Percentiles rank a stretch among this genome's conserved stretches.
These are phyloP conservation scores for Gila robusta DNA, from an alignment of 2,797 vertebrate genomes.

Conservation along the genomic window DNA sequence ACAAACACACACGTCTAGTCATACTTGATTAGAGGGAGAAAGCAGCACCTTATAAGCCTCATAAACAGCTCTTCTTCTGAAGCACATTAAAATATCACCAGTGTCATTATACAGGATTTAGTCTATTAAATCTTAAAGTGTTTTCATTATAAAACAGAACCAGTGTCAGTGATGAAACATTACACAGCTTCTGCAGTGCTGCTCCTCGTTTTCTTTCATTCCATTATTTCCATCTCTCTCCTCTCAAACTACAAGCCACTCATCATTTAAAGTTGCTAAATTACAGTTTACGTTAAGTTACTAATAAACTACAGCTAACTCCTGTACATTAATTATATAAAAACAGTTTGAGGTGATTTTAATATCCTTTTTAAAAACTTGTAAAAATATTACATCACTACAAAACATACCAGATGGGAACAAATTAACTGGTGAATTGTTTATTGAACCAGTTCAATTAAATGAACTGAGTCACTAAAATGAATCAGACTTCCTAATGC, in stretches of 20 bases:
- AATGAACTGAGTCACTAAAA: background rate
- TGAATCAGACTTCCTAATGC: background rate
- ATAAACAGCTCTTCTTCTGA: background rate
- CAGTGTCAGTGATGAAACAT: background rate
- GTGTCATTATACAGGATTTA: background rate
- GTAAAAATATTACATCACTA: too few species aligned
- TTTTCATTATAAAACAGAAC: constrained; percentile 14
- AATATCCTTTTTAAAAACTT: too few species aligned
- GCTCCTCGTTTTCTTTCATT: background rate
- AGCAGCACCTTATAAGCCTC: background rate
- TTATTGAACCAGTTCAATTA: background rate
- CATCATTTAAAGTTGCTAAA: background rate
- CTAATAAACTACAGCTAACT: background rate
- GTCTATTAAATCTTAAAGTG: background rate
- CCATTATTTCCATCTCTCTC: background rate
- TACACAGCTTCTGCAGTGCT: background rate
- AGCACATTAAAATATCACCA: constrained; percentile 24
- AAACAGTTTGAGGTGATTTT: too few species aligned
- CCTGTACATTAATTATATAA: too few species aligned
- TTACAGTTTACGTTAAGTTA: background rate
- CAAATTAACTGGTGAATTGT: too few species aligned
- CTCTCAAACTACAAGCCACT: background rate
- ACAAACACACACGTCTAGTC: constrained; percentile 33
- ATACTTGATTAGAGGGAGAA: background rate
- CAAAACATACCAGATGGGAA: too few species aligned